Conservation (phyloP, 2,888 invertebrate genomes). For the Desoria tigrina region DNA sequence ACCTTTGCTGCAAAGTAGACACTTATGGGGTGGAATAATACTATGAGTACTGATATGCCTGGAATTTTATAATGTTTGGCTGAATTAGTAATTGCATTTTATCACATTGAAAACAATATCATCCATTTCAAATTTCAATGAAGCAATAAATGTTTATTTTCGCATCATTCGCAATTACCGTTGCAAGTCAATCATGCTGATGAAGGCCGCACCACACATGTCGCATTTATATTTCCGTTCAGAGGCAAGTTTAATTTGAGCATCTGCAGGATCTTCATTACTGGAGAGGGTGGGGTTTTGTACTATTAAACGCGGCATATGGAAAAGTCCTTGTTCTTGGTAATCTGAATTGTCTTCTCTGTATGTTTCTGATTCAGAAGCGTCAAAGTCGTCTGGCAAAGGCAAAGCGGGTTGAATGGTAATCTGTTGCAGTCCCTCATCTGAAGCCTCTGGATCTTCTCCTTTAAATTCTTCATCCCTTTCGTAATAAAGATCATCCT, state of each 20-base stretch:
- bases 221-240: constrained; percentile 41
- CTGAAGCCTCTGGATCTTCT: constrained; percentile 19
- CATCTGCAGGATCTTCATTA: no score
- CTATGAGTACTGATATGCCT: constrained; percentile 46
- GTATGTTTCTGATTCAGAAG: constrained; percentile 17
- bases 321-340: neutral
- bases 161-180: no score
- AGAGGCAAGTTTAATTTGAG: no score
- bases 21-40: constrained; percentile 46
- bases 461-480: constrained; percentile 7
- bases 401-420: constrained; percentile 32
- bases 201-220: constrained; percentile 46
- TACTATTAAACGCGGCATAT: neutral
- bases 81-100: neutral
- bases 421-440: constrained; percentile 29
- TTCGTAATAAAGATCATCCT: constrained; percentile 9
- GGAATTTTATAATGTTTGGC: no score
- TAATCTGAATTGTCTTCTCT: constrained; percentile 16
- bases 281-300: neutral
- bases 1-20: constrained; percentile 46
- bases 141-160: no score
- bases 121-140: neutral
- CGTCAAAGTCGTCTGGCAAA: constrained; percentile 20
- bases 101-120: constrained; percentile 7
- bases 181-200: constrained; percentile 37